phyloP scores from a whole-genome alignment of 2,797 vertebrate genomes.

The Gallinago solitaria region DNA sequence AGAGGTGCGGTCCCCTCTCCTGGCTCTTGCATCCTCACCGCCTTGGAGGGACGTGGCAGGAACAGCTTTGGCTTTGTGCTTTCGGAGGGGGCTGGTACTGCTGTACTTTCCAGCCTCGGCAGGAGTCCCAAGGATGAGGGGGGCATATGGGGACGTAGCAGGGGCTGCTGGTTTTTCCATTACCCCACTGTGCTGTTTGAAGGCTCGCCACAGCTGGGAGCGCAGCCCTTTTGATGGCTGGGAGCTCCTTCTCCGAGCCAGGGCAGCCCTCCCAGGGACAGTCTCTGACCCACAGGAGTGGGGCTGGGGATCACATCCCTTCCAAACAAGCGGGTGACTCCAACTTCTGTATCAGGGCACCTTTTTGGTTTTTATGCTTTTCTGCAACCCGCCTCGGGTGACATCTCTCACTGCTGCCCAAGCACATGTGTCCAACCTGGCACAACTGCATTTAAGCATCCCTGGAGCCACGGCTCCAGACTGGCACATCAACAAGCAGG shows the following conservation, averaged over 20 bases:
- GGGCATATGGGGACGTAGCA: neutral
- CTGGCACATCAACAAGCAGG: neutral
- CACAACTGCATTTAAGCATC: neutral
- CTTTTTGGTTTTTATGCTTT: neutral
- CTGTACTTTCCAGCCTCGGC: neutral
- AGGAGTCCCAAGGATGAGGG: neutral
- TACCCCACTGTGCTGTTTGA: accelerated
- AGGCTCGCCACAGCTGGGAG: accelerated
- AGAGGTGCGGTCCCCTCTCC: neutral
- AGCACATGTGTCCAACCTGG: neutral
- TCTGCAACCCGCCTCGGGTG: neutral
- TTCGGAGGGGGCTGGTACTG: neutral
- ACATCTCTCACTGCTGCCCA: neutral
- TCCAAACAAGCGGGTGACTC: neutral
- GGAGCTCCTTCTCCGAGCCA: neutral
- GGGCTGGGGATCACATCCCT: neutral
- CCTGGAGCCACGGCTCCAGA: neutral
- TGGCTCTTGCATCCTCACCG: accelerated
- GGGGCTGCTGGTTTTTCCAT: neutral
- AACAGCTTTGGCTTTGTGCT: neutral
- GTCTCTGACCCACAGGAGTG: accelerated
- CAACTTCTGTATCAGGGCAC: neutral
- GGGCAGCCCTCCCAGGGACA: neutral
- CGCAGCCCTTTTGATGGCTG: accelerated
- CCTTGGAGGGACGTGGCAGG: neutral